Evolutionary conservation across 2,797 vertebrate species (phyloP).

Genomic region (Galaxias olidus): DNA sequence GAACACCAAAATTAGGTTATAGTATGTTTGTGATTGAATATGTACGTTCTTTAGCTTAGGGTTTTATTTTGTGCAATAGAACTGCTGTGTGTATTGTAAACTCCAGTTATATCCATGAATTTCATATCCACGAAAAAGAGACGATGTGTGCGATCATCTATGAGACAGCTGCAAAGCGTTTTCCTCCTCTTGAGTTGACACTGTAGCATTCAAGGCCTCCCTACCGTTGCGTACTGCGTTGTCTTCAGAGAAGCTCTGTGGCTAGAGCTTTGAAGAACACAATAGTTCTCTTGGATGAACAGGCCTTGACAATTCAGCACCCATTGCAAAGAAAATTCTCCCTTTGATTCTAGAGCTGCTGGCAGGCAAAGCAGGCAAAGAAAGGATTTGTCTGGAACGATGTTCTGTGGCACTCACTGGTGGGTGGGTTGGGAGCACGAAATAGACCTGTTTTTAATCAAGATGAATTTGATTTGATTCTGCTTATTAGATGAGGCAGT

Average conservation of each 20-base stretch:
- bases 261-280: background rate
- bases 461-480: constrained; percentile 75
- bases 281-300: background rate
- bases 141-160: too few relatives aligned
- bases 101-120: background rate
- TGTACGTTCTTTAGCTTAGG: too few relatives aligned
- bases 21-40: too few relatives aligned
- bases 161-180: background rate
- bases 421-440: constrained; percentile 27
- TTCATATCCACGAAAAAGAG: too few relatives aligned
- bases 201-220: background rate
- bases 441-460: constrained; percentile 48
- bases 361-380: constrained; percentile 16
- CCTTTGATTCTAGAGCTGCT: constrained; percentile 15
- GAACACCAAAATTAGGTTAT: too few relatives aligned
- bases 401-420: constrained; percentile 17
- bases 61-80: too few relatives aligned
- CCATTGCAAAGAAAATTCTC: constrained; percentile 31
- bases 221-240: background rate
- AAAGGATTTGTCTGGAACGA: constrained; percentile 36
- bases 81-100: background rate
- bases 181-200: background rate
- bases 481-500: constrained; percentile 80
- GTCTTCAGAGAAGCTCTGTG: background rate
- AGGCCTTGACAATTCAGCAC: constrained; percentile 20